Evolutionary conservation across 2,888 invertebrate species (phyloP), one percentile per base, ranked within the genome.

Genomic region (Coenonympha glycerion): DNA sequence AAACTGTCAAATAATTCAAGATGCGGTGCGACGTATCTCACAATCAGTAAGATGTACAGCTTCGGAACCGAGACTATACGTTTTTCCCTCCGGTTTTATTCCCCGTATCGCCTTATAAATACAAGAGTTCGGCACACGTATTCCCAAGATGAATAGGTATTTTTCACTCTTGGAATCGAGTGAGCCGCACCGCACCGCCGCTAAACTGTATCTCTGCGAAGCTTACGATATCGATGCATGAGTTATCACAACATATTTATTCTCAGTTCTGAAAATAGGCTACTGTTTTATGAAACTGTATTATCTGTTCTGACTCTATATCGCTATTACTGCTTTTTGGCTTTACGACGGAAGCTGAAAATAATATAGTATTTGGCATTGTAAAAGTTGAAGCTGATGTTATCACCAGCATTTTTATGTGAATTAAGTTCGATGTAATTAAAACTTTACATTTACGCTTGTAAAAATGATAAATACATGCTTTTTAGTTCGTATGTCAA

Each of bases 101-200:
- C 76, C 74, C 69, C 70, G 69, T 74, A 78, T 71, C 75, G 68
- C 74, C 78, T 75, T 82, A 84, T 83, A 83, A 82, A 82, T 83
- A 82, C 79, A 82, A 76, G 79, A 80, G 79, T 81, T 82, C 73
- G 79, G 78, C 74, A 69, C 73, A 71, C 76, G 79, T 81, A 86
- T 83, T 84, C 83, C 82, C 83, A 72, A 80, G 85, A 79, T 82
- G 76, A 81, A 83, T 78, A 73, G 76, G 74, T 79, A 80, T 85
- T 83, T 84, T 82, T 79, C 81, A 79, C 77, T 71, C 71, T 66
- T 64, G 66, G 64, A 69, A 68, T 66, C 63, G 61, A 64, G 59
- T 63, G 64, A 65, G 66, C 66, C 49, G n/a, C 30, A 50, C 30
- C 36, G 40, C 42, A 42, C 36, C 53, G 33, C 47, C 53, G 49